Evolutionary conservation across 2,888 invertebrate species (phyloP), one percentile per base, ranked within the genome.

Genomic region (Alsophila aescularia): DNA sequence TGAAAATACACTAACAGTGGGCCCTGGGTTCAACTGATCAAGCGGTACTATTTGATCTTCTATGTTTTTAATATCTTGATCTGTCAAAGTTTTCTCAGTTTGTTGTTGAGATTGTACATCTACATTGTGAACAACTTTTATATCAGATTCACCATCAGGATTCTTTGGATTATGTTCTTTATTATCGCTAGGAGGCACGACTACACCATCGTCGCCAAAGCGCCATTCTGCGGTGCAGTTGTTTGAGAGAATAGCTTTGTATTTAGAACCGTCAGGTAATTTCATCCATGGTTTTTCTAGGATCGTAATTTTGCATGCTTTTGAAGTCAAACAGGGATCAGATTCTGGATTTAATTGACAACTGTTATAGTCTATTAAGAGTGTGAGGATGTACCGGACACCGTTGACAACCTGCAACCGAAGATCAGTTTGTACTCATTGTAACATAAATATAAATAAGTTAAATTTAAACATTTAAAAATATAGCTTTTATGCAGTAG

Each of bases 251-350:
- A 95, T 89, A 10, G 93, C 90, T 70, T 94, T 93, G 39, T 92
- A 92, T 75, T 93, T 94, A 41, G 92, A 92, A 27, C 93, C 93
- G 77, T 91, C 89, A 10, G 90, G 75, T 47, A 92, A 85, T 70
- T 87, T 89, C 18, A 93, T 73, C 95, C 95, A 95, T 0, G 94
- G 94, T 69, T 94, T 93, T 73, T 95, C 94, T 51, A 94, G 79
- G 67, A 94, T 92, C 14, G 93, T 90, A 58, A 95, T 79, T 64
- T 93, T 92, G 75, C 95, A 96, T 6, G 89, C 75, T 65, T 83
- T 87, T 15, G 77, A 75, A 18, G 69, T 66, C n/a, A 64, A 61
- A 64, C 91, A 91, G 6, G 67, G 45, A 32, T 81, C 77, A 47
- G 69, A 64, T 56, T 76, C 62, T 32, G 56, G 67, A 18, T 70